Evolutionary conservation across 2,797 vertebrate species (phyloP), one percentile per base, ranked within the genome.

Genomic region (Poecilia wingei): DNA sequence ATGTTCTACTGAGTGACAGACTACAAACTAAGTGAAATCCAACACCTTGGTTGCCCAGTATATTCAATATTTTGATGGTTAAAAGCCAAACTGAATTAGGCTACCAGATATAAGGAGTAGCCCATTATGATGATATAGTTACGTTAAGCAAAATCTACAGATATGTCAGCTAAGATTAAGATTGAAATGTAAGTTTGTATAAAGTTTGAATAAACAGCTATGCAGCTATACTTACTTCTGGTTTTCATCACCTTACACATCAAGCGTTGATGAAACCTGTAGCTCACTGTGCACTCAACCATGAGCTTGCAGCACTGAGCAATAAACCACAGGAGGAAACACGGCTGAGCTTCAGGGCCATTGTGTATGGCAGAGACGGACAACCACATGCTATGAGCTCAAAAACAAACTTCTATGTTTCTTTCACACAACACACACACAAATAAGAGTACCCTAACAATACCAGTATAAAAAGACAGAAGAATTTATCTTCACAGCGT

Each of bases 341-440:
- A 12, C 79, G 74, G 81, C 86, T 69, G 64, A 77, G 84, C 66
- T 80, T 75, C 28, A 0, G 53, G 31, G 73, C 82, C 61, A 82
- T 82, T 91, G 86, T 88, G 75, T 69, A 22, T 78, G 79, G 61
- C 55, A 78, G 85, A 87, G 59, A 85, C 53, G 79, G 87, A 89
- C 89, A 81, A 91, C 90, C 89, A 81, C 90, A 89, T 43, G 84
- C 77, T 81, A 77, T 6, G 79, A 93, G 87, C 84, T 88, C 79
- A 49, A 91, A 88, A 91, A 91, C 83, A 86, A 86, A 85, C 87
- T 84, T 84, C 84, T 55, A 72, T 82, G 33, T 55, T 75, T 77
- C 69, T 76, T 89, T 92, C 86, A 76, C 79, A 87, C 61, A 79
- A 75, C 72, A 82, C 64, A 45, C 36, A 49, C 70, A 55, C 59